These are phyloP conservation scores for Heliconius himera DNA, from an alignment of 1,140 invertebrate species.

Conservation along the genomic window DNA sequence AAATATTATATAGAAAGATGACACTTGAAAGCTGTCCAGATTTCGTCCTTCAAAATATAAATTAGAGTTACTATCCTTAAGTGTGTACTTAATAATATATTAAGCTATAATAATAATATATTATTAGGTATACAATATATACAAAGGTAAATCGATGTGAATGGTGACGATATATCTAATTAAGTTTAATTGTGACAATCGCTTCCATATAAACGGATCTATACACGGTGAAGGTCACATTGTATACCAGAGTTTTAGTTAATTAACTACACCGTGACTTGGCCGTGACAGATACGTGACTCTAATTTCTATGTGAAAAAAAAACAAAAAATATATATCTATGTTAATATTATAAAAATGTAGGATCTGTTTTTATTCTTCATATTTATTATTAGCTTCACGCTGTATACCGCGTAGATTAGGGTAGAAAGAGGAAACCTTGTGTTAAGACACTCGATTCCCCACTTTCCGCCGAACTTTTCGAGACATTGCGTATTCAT, in stretches of 20 bases:
- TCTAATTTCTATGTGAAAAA: not conserved
- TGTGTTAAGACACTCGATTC: too few species aligned
- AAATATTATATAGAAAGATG: too few species aligned
- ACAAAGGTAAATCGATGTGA: constrained; percentile 32
- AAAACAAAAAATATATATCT: not conserved
- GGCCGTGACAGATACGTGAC: not conserved
- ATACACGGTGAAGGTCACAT: constrained; percentile 34
- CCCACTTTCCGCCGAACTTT: too few species aligned
- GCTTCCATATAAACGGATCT: constrained; percentile 20
- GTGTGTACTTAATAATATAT: not conserved
- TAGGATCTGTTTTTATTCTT: too few species aligned
- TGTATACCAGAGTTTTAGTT: not conserved
- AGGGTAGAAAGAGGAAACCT: too few species aligned
- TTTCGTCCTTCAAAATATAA: not conserved
- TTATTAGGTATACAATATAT: too few species aligned
- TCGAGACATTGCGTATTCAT: too few species aligned
- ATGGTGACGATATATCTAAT: constrained; percentile 46
- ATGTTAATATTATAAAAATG: too few species aligned
- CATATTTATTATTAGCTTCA: too few species aligned
- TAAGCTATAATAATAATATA: too few species aligned
- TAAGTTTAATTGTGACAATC: constrained; percentile 54
- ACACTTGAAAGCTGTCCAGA: not conserved
- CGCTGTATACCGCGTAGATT: too few species aligned
- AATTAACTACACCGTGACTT: constrained; percentile 16
- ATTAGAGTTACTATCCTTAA: too few species aligned